These are phyloP conservation scores for Sturnus vulgaris DNA, from an alignment of 2,113 vertebrate genomes.

Conservation along the genomic window DNA sequence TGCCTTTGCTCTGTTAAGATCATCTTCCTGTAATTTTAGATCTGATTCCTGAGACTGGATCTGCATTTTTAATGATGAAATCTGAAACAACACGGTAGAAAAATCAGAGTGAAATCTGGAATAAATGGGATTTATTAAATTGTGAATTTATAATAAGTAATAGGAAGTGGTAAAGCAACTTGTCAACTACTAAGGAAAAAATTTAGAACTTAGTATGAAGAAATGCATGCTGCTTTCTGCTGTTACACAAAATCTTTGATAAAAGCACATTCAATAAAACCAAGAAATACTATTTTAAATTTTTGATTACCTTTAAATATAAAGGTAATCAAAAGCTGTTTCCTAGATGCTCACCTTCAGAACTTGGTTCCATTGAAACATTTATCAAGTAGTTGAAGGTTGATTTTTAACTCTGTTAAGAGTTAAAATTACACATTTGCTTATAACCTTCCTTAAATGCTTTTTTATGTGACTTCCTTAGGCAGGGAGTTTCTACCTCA, in stretches of 20 bases:
- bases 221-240: neutral
- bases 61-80: slow-evolving; percentile 90
- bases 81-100: slow-evolving; percentile 68
- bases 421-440: neutral
- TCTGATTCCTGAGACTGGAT: slow-evolving; percentile 95
- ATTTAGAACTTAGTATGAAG: neutral
- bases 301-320: too few species aligned
- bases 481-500: neutral
- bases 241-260: neutral
- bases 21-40: slow-evolving; percentile 91
- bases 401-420: neutral
- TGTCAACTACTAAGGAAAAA: neutral
- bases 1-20: slow-evolving; percentile 86
- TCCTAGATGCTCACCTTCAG: neutral
- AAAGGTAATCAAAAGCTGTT: neutral
- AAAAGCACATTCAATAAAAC: neutral
- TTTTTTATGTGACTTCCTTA: neutral
- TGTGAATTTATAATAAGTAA: neutral
- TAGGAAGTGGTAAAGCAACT: neutral
- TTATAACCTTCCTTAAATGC: neutral
- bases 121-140: neutral
- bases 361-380: neutral
- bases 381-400: neutral
- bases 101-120: neutral
- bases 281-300: neutral